These are phyloP conservation scores for Drosophila triauraria DNA, from an alignment of 1,140 invertebrate species.

Conservation along the genomic window DNA sequence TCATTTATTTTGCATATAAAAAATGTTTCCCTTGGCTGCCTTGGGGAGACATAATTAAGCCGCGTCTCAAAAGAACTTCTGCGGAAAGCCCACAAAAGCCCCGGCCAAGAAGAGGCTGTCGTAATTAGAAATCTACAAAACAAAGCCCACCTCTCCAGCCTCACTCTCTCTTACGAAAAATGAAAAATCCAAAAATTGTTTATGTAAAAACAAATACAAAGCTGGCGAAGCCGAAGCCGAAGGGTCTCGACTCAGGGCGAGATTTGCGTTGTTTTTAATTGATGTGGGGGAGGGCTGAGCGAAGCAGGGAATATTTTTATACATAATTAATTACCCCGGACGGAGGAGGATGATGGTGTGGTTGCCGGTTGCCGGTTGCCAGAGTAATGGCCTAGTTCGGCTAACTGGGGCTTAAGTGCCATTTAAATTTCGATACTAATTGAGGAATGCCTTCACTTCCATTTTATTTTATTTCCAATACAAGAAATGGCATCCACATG, in stretches of 20 bases:
- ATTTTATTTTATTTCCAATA: not conserved
- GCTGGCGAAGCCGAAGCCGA: constrained; percentile 2
- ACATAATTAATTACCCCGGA: constrained; percentile 73
- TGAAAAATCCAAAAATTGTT: constrained; percentile 34
- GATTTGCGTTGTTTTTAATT: constrained; percentile 51
- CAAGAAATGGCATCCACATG: not conserved
- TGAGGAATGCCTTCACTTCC: not conserved
- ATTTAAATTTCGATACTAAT: constrained; percentile 21
- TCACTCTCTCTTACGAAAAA: not conserved
- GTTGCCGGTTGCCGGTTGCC: not conserved
- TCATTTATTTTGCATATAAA: constrained; percentile 13
- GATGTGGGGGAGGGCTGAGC: not conserved
- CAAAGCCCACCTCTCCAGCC: constrained; percentile 5
- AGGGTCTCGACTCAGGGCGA: constrained; percentile 10
- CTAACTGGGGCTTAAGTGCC: constrained; percentile 60
- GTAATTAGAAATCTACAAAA: constrained; percentile 76
- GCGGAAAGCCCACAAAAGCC: constrained; percentile 72
- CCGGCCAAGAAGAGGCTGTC: constrained; percentile 41
- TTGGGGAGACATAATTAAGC: constrained; percentile 74
- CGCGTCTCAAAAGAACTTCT: constrained; percentile 57
- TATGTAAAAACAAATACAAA: constrained; percentile 34
- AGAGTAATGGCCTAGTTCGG: constrained; percentile 25
- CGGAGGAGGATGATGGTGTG: constrained; percentile 7
- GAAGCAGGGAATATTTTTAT: constrained; percentile 51
- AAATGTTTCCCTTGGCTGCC: constrained; percentile 26